Evolutionary conservation across 2,797 vertebrate genomes (phyloP).

Genomic region (Tenualosa thibaudeaui): DNA sequence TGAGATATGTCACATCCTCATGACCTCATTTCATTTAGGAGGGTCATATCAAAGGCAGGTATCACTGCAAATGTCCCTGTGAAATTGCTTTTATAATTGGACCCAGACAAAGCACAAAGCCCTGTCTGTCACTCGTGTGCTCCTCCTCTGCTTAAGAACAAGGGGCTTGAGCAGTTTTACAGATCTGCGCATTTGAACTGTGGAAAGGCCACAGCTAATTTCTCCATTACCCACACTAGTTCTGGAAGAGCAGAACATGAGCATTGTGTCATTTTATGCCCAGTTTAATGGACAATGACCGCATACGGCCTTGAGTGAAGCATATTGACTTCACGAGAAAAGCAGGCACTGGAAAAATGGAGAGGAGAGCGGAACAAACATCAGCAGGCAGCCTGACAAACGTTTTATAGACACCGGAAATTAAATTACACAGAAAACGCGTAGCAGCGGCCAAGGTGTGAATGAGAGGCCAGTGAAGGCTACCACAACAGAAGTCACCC

Average conservation of each 20-base stretch:
- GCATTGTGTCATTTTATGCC: conserved; percentile 11
- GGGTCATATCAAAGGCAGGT: background rate
- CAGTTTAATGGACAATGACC: background rate
- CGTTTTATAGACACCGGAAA: conserved; percentile 40
- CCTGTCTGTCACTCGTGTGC: background rate
- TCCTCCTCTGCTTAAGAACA: background rate
- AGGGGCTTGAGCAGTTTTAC: background rate
- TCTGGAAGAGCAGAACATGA: background rate
- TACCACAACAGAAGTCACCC: conserved; percentile 20
- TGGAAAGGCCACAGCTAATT: background rate
- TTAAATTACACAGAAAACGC: conserved; percentile 21
- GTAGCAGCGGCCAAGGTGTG: conserved; percentile 34
- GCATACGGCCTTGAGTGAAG: background rate
- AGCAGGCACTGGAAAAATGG: background rate
- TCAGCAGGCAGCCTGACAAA: background rate
- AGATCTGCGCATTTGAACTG: background rate
- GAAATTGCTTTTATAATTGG: background rate
- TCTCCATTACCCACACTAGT: background rate
- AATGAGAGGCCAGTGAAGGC: conserved; percentile 41
- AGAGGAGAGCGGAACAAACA: background rate
- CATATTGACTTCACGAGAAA: background rate
- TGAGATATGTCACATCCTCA: background rate
- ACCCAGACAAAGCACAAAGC: background rate
- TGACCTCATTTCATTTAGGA: background rate
- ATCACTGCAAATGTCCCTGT: background rate